These are phyloP conservation scores for Cryptosula pallasiana DNA, from an alignment of 2,888 invertebrate species.

Conservation along the genomic window DNA sequence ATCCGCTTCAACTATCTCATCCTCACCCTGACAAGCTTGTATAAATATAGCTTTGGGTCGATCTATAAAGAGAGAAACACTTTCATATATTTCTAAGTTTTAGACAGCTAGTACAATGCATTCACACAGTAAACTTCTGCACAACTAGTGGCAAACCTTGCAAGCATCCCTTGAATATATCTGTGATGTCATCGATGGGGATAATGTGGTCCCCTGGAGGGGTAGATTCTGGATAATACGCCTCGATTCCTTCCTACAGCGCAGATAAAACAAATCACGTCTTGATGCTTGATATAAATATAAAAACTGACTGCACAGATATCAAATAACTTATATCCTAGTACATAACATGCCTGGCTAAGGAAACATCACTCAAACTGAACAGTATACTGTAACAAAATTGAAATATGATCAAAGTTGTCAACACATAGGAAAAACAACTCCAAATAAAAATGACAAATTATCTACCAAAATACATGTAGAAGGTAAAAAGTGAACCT, in stretches of 20 bases:
- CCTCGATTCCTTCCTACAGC: background rate
- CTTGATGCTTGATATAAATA: no score
- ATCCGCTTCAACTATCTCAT: background rate
- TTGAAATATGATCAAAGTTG: no score
- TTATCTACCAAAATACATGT: background rate
- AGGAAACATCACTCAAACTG: no score
- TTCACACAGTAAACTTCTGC: background rate
- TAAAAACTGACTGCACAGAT: no score
- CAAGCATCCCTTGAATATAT: background rate
- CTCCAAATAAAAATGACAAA: background rate
- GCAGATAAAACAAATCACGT: no score
- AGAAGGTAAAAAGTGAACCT: background rate
- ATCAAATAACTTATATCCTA: no score
- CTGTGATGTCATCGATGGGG: background rate
- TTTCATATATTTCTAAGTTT: no score
- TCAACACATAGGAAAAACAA: no score
- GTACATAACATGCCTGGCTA: no score
- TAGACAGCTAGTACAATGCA: background rate
- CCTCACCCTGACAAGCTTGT: background rate
- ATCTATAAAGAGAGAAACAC: background rate
- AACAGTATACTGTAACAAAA: no score
- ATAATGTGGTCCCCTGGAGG: background rate
- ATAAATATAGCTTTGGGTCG: constrained; percentile 10
- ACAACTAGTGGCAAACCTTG: background rate
- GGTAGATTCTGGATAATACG: background rate